Conservation (phyloP, 2,888 invertebrate genomes). For the Drosophila anomelani region DNA sequence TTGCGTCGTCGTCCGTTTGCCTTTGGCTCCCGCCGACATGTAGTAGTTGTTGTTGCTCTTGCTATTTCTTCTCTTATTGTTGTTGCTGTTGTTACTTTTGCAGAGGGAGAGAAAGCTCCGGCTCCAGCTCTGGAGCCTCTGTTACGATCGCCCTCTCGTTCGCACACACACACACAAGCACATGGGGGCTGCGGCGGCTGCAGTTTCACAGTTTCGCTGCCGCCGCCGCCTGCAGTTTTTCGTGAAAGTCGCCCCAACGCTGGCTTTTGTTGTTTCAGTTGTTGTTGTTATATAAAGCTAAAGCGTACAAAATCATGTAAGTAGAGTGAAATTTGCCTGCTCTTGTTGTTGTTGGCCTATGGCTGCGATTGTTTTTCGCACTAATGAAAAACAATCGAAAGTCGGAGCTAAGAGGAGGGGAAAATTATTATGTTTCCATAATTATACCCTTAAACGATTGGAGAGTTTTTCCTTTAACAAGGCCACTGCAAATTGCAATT, state of each 20-base stretch:
- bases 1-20: slow-evolving; percentile 71
- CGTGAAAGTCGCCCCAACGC: slow-evolving; percentile 66
- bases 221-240: slow-evolving; percentile 75
- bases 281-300: slow-evolving; percentile 73
- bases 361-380: slow-evolving; percentile 37
- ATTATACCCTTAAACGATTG: slow-evolving; percentile 38
- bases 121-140: slow-evolving; percentile 13
- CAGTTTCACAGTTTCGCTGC: slow-evolving; percentile 53
- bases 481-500: slow-evolving; percentile 4
- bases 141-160: slow-evolving; percentile 18
- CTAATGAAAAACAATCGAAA: slow-evolving; percentile 52
- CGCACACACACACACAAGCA: slow-evolving; percentile 9
- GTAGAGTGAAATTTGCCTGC: slow-evolving; percentile 74
- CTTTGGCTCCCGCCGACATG: slow-evolving; percentile 46
- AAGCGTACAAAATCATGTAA: slow-evolving; percentile 76
- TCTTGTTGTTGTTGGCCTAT: slow-evolving; percentile 38
- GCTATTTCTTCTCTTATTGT: slow-evolving; percentile 19
- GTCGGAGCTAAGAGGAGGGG: slow-evolving; percentile 26
- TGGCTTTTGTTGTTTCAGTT: slow-evolving; percentile 6
- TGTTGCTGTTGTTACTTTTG: slow-evolving; percentile 22
- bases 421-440: slow-evolving; percentile 41
- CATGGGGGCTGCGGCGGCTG: slow-evolving; percentile 36
- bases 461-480: slow-evolving; percentile 26
- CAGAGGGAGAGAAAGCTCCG: slow-evolving; percentile 74
- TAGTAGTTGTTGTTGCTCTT: slow-evolving; percentile 18